Base-by-base conservation (phyloP, 2,888 invertebrate species). In the Vesta saturnalis region DNA sequence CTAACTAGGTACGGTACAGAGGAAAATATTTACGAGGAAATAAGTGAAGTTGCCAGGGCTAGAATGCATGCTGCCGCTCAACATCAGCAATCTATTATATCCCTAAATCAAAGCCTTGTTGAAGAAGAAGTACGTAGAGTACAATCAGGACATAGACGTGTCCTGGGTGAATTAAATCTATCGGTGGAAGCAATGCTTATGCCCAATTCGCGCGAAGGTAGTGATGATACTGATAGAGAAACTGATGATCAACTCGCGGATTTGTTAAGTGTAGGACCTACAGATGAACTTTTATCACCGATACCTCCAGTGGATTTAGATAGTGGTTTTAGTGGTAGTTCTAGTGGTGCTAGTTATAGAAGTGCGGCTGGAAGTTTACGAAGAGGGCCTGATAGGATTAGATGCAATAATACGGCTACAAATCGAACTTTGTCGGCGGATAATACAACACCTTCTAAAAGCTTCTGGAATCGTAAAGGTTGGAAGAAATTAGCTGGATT, bases 171-270 rank as follows among this genome's bases (percentile, higher is more conserved):
- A 83, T 85, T 95, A 68, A 95, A 95, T 86, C 88, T 95, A 69
- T 93, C 94, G 76, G 93, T 83, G 52, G 95, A 95, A 85, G 94
- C 94, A 54, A 94, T 95, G 94, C 84, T 95, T 73, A 95, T 95
- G 95, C 95, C 94, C 15, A 85, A 85, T 76, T 85, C 86, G 19
- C 84, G 86, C 12, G 84, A 85, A 68, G 83, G 84, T 54, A 88
- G 87, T 84, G 89, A 87, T 74, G 89, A 87, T 74, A 89, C 89
- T 58, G 90, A 89, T 81, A 71, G 79, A n/a, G 87, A 89, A 77
- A 87, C 86, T 73, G 86, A 87, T 79, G 89, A 89, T 79, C 89
- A 88, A 79, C 85, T 89, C 72, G 88, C 89, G 77, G 91, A 92
- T 80, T 83, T 92, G 74, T 83, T 93, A 75, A 86, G 90, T 72